These are phyloP conservation scores for Megalops atlanticus DNA, from an alignment of 2,113 vertebrate species.

Conservation along the genomic window DNA sequence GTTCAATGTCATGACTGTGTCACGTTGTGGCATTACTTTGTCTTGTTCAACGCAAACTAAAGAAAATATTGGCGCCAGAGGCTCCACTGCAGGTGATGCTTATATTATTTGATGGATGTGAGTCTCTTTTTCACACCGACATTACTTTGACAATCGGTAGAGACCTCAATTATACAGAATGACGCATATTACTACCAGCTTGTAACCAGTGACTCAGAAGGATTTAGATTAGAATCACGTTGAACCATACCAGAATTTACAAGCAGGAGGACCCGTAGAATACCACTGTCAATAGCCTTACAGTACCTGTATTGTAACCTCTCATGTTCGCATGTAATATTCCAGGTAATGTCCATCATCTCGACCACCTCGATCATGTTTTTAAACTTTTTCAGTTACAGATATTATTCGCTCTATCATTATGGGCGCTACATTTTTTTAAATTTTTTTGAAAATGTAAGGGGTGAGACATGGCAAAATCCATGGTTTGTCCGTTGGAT, in stretches of 20 bases:
- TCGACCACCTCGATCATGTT: too few species aligned
- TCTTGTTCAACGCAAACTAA: too few species aligned
- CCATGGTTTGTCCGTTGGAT: too few species aligned
- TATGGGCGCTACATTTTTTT: too few species aligned
- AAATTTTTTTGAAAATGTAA: too few species aligned
- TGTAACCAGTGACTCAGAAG: background rate
- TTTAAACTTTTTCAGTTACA: too few species aligned
- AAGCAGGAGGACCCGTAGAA: too few species aligned
- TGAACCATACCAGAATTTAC: conserved; percentile 6
- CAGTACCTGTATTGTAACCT: background rate
- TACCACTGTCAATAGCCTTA: background rate
- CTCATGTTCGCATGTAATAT: background rate
- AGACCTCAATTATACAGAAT: background rate
- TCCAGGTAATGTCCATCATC: too few species aligned
- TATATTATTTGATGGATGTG: background rate
- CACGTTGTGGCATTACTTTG: background rate
- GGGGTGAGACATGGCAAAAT: too few species aligned
- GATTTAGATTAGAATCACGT: background rate
- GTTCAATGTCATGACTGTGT: background rate
- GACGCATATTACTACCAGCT: background rate
- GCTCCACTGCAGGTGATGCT: background rate
- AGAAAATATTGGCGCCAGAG: background rate
- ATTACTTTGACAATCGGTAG: background rate
- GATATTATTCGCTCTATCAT: too few species aligned
- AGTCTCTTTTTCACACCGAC: background rate